These are phyloP conservation scores for Condylostylus longicornis DNA, from an alignment of 1,140 invertebrate species.

Conservation along the genomic window DNA sequence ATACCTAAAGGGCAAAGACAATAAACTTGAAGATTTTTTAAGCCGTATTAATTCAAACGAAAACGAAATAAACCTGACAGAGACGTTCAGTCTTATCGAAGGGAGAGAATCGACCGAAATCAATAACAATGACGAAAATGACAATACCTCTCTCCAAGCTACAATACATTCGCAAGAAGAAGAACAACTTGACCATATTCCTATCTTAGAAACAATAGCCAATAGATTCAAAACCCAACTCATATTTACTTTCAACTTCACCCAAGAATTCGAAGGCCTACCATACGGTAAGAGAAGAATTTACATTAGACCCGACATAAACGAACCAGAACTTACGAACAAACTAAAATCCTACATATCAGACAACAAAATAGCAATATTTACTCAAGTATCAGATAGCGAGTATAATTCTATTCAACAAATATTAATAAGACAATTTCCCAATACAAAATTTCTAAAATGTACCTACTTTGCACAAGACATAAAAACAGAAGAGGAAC, in stretches of 20 bases:
- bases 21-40: slow-evolving; percentile 11
- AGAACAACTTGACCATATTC: slow-evolving; percentile 6
- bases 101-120: slow-evolving; percentile 3
- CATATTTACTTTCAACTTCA: background rate
- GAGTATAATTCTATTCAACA: too few species aligned
- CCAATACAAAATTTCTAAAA: background rate
- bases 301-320: slow-evolving; percentile 5
- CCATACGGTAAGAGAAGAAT: slow-evolving; percentile 5
- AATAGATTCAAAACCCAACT: slow-evolving; percentile 7
- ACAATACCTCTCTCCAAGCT: slow-evolving; percentile 5
- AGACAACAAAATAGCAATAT: slow-evolving; percentile 10
- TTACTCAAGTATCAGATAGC: background rate
- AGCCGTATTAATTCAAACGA: slow-evolving; percentile 4
- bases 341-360: slow-evolving; percentile 4
- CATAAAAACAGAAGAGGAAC: background rate
- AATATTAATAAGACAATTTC: background rate
- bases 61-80: slow-evolving; percentile 4
- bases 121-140: slow-evolving; percentile 3
- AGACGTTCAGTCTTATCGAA: slow-evolving; percentile 5
- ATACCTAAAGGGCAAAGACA: slow-evolving; percentile 33
- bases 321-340: slow-evolving; percentile 6
- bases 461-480: background rate
- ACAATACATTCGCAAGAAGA: slow-evolving; percentile 5
- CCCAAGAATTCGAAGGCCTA: slow-evolving; percentile 5
- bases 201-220: slow-evolving; percentile 7